Evolutionary conservation across 2,888 invertebrate species (phyloP).

Genomic region (Drosophila hawaiiensis): DNA sequence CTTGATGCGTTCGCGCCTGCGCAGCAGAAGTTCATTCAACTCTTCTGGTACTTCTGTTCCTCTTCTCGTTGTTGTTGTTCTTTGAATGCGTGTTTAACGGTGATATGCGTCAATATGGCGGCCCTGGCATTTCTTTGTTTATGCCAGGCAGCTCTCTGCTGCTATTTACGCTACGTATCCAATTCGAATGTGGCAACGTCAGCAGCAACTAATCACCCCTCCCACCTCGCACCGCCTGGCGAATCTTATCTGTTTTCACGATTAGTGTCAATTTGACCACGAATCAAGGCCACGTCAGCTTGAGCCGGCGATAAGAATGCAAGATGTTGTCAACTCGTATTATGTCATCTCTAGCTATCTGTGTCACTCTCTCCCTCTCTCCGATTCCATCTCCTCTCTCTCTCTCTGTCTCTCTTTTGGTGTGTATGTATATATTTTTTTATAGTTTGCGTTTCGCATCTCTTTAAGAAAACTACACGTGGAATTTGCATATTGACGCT

Average conservation of each 20-base stretch:
- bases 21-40: constrained; percentile 74
- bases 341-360: constrained; percentile 72
- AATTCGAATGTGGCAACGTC: constrained; percentile 49
- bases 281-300: constrained; percentile 74
- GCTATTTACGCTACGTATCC: constrained; percentile 28
- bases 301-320: constrained; percentile 65
- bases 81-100: constrained; percentile 56
- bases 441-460: constrained; percentile 45
- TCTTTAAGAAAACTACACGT: constrained; percentile 65
- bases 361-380: neutral
- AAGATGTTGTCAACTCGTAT: constrained; percentile 58
- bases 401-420: neutral
- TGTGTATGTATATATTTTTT: neutral
- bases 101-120: constrained; percentile 59
- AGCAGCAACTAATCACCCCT: constrained; percentile 28
- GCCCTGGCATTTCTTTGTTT: constrained; percentile 49
- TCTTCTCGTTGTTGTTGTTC: constrained; percentile 23
- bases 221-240: constrained; percentile 9
- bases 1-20: constrained; percentile 61
- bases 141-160: constrained; percentile 43
- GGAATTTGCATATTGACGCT: constrained; percentile 70
- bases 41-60: constrained; percentile 42
- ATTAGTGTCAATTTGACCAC: constrained; percentile 30
- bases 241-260: constrained; percentile 53
- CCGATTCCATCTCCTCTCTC: neutral